These are phyloP conservation scores for Willisornis vidua DNA, from an alignment of 2,113 vertebrate species.

Conservation along the genomic window DNA sequence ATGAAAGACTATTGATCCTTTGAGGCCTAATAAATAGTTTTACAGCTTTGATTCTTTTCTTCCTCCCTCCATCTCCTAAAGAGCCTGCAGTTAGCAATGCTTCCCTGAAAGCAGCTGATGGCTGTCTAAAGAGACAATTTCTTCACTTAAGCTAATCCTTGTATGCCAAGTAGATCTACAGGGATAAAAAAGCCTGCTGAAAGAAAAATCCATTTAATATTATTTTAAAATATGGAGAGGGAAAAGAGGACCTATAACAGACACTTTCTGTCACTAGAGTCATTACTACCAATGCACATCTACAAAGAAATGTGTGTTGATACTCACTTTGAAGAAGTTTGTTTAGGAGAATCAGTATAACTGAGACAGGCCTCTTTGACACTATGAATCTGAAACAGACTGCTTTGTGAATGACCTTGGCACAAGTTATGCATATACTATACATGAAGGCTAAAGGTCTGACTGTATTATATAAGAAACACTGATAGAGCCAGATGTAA, in stretches of 20 bases:
- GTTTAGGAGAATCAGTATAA: not conserved
- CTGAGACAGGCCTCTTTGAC: constrained; percentile 10
- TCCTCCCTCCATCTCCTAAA: not conserved
- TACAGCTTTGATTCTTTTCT: not conserved
- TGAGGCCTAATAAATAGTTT: not conserved
- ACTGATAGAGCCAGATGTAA: not conserved
- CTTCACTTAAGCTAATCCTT: not conserved
- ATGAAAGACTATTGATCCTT: not conserved
- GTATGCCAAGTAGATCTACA: not conserved
- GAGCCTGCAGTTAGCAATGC: not conserved
- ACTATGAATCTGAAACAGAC: constrained; percentile 39
- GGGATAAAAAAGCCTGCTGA: not conserved
- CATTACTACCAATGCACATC: not conserved
- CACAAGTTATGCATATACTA: not conserved
- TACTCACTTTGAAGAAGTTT: constrained; percentile 6
- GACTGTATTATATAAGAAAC: not conserved
- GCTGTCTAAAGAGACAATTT: not conserved
- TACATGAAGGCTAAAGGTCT: not conserved
- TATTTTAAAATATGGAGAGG: not conserved
- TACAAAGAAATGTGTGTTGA: not conserved
- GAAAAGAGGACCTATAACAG: not conserved
- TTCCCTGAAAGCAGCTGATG: not conserved
- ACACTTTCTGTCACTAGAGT: not conserved
- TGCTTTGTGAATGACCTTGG: constrained; percentile 28
- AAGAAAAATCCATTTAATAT: not conserved